Evolutionary conservation across 2,888 invertebrate genomes (phyloP), one percentile per base, ranked within the genome.

Genomic region (Polymixis flavicincta): DNA sequence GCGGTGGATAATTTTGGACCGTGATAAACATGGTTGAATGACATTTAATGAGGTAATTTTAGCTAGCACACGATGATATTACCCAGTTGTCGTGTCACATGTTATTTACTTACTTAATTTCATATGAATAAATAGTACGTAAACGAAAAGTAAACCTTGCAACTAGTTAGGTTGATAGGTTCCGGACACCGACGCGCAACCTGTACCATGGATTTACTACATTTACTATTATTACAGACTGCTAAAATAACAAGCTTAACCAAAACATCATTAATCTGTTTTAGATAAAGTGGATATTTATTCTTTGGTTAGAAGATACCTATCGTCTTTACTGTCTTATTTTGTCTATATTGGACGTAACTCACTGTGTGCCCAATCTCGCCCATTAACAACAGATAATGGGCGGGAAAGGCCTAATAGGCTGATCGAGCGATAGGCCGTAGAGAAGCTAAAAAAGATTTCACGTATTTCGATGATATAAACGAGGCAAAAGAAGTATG

Each of bases 361-460:
- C 48, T 78, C 74, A 82, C 57, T 50, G 54, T n/a, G 68, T 57
- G 25, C 50, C 65, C 48, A 74, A 74, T 74, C 54, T 74, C 22
- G 28, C 19, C 59, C 60, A 82, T 78, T 82, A 78, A 82, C 74
- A 61, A 74, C 48, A 71, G 79, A 82, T 82, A 78, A 82, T 82
- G 68, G 83, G 0, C 65, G 32, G 3, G 1, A 63, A 78, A 74
- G 25, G 65, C 65, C 55, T 82, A 68, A 70, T 69, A 65, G 71
- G 59, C 55, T 59, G 69, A 71, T 74, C n/a, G 32, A 60, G 32
- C 28, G 63, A 81, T 67, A 66, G 42, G 22, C 1, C 9, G 4
- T n/a, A 48, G 25, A 55, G 11, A 70, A 22, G 14, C 2, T 25
- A 37, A 63, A 76, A 37, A 57, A 11, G 4, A 8, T 55, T 61